Percentiles rank a stretch among this genome's conserved stretches.
Conservation (phyloP, 2,113 vertebrate species). For the Theristicus caerulescens region DNA sequence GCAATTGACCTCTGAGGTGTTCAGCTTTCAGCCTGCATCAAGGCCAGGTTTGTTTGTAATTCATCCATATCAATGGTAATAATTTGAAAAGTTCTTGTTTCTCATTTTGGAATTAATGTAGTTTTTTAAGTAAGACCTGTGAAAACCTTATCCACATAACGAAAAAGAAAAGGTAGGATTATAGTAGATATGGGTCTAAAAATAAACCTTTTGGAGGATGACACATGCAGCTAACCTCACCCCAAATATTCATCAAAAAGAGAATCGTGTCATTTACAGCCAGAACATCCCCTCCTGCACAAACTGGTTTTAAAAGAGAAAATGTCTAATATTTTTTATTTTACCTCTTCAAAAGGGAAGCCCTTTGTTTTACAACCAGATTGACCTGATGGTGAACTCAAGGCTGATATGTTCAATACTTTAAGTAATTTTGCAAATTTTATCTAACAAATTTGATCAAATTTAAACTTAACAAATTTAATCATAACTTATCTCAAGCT, state of each 20-base stretch:
- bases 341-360: neutral
- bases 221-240: neutral
- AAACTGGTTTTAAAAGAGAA: neutral
- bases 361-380: neutral
- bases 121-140: neutral
- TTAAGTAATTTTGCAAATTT: neutral
- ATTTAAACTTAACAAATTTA: neutral
- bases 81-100: neutral
- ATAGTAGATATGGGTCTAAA: neutral
- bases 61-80: neutral
- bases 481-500: neutral
- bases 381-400: neutral
- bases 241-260: neutral
- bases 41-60: neutral
- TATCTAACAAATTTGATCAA: conserved; percentile 18
- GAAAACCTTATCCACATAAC: neutral
- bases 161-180: neutral
- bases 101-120: neutral
- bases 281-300: neutral
- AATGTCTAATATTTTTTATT: neutral
- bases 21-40: neutral
- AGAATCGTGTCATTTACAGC: neutral
- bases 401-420: neutral
- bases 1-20: neutral
- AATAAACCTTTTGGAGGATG: neutral